phyloP scores from a whole-genome alignment of 1,140 invertebrate species.

The Eriocheir sinensis region DNA sequence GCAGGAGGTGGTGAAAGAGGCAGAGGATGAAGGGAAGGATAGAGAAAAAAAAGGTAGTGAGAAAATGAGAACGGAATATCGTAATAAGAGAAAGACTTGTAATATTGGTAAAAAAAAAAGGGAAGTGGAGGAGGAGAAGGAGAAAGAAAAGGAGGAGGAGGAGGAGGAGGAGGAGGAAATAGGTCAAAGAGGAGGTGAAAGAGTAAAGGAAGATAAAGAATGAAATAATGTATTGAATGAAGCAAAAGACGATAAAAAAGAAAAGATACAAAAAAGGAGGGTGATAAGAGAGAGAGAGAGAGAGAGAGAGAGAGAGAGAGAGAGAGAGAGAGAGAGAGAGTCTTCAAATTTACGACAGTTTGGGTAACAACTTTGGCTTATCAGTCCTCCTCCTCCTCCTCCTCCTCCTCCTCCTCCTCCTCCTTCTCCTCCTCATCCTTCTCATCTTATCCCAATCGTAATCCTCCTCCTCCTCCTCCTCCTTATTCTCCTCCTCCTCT shows the following conservation, averaged over 20 bases:
- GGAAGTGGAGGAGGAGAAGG: not conserved
- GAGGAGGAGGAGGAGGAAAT: not conserved
- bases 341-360: not conserved
- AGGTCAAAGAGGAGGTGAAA: not conserved
- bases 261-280: not conserved
- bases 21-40: too few relatives aligned
- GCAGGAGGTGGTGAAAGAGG: too few relatives aligned
- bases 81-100: not conserved
- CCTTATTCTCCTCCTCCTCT: too few relatives aligned
- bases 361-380: not conserved
- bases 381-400: not conserved
- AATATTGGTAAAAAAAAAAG: not conserved
- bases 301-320: conserved; percentile 27
- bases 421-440: not conserved
- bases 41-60: too few relatives aligned
- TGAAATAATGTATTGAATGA: not conserved
- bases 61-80: not conserved
- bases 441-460: not conserved
- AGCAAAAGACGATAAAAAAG: not conserved
- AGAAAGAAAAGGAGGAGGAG: not conserved
- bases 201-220: not conserved
- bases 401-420: not conserved
- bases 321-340: not conserved
- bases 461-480: not conserved
- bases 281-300: not conserved